Evolutionary conservation across 1,140 invertebrate genomes (phyloP), one percentile per base, ranked within the genome.

Genomic region (Ips typographus): DNA sequence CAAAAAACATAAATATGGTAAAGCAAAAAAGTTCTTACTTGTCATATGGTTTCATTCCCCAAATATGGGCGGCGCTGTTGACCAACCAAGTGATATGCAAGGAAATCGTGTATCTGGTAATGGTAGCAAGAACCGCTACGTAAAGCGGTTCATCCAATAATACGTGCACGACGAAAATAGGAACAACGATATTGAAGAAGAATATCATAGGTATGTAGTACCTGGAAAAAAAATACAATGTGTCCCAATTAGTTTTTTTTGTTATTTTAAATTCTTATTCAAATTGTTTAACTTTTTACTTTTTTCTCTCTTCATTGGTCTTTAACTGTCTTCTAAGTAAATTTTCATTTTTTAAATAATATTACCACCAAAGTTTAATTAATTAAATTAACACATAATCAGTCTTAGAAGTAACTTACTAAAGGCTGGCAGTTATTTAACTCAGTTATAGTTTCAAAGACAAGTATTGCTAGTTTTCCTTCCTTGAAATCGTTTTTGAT

Each of bases 31-130:
- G 86, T 56, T 40, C 78, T 85, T 86, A 85, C 90, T 86, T 81
- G 78, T 94, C 89, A 75, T 91, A 94, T 1, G 91, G 91, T 72
- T 84, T 85, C 53, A 82, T 83, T 6, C 92, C 92, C 81, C 85
- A 91, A 66, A 90, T 84, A 77, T 94, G 91, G 39, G 91, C 91
- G 22, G 85, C 86, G 75, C 88, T 91, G 77, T 94, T 94, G 1
- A 94, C 91, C 44, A 89, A 82, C 90, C 91, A 94, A 1, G 91
- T 93, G 43, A 82, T 79, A 77, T 94, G 88, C 7, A 94, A 81
- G 1, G 80, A 80, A 2, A 86, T 53, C 7, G 82, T 79, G 77
- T 91, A 93, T 44, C 91, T 84, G 4, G 89, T 76, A 8, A 91
- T 74, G 2, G 79, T 81, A 56, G 85, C 78, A 0, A 87, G 77